phyloP scores from a whole-genome alignment of 2,888 invertebrate genomes.

The Agrilus mali region DNA sequence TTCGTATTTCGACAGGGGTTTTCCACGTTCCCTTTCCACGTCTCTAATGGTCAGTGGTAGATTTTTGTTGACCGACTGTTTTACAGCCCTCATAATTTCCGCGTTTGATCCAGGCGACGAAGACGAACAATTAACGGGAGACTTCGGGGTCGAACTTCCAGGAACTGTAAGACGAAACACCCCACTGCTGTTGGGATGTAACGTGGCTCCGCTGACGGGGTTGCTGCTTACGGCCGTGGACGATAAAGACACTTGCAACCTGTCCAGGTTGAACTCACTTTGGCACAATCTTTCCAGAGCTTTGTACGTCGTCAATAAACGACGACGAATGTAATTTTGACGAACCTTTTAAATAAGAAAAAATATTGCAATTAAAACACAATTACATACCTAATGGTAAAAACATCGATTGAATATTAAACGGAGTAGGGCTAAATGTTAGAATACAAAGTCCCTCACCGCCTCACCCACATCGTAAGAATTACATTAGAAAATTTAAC shows the following conservation, averaged over 20 bases:
- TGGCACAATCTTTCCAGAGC: conserved; percentile 70
- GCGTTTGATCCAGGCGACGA: conserved; percentile 25
- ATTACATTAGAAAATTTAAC: no score
- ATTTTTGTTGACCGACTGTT: conserved; percentile 38
- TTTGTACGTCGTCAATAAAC: conserved; percentile 66
- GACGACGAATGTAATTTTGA: conserved; percentile 67
- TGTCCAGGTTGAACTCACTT: conserved; percentile 73
- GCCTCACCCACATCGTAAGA: no score
- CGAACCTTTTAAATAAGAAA: conserved; percentile 42
- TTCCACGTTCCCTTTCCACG: conserved; percentile 68
- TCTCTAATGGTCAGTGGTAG: conserved; percentile 61
- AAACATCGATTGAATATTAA: no score
- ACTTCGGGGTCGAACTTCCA: conserved; percentile 23
- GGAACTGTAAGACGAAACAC: conserved; percentile 19
- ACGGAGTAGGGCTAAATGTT: no score
- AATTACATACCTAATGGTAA: no score
- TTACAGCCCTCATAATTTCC: conserved; percentile 31
- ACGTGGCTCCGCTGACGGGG: conserved; percentile 7
- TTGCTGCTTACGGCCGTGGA: conserved; percentile 15
- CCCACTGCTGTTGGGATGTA: not conserved
- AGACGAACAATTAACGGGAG: conserved; percentile 9
- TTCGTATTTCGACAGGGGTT: conserved; percentile 78
- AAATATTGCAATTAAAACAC: not conserved
- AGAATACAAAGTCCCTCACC: no score
- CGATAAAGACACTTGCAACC: conserved; percentile 49